phyloP scores from a whole-genome alignment of 2,113 vertebrate genomes.

The Osmerus mordax region DNA sequence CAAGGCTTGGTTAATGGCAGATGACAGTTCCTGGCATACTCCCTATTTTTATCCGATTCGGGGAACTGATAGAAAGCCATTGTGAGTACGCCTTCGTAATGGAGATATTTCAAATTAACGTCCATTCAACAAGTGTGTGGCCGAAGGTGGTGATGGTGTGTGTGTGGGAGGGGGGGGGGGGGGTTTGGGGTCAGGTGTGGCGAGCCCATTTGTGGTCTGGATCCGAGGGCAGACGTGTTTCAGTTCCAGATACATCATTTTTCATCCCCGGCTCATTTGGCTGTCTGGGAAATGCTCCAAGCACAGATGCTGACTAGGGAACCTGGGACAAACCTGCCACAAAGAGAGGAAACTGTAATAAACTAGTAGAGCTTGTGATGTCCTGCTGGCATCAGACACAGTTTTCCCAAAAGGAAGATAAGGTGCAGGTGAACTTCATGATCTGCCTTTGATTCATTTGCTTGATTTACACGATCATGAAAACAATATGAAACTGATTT shows the following conservation, averaged over 20 bases:
- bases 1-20: conserved; percentile 36
- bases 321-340: conserved; percentile 8
- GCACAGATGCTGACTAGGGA: conserved; percentile 35
- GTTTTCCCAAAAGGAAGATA: no score
- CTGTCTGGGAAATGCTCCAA: conserved; percentile 49
- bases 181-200: not conserved
- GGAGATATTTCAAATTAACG: conserved; percentile 11
- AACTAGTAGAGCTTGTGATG: not conserved
- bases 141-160: conserved; percentile 25
- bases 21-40: conserved; percentile 30
- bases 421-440: no score
- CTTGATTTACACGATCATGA: no score
- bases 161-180: not conserved
- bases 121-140: not conserved
- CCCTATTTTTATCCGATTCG: conserved; percentile 31
- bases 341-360: not conserved
- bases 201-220: conserved; percentile 20
- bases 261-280: conserved; percentile 41
- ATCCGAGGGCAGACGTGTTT: conserved; percentile 22
- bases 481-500: no score
- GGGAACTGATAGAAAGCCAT: no score
- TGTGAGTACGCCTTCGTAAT: conserved; percentile 17
- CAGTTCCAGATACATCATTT: conserved; percentile 36
- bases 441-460: no score
- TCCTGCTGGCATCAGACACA: not conserved